Evolutionary conservation across 2,888 invertebrate species (phyloP), one percentile per base, ranked within the genome.

Genomic region (Carabus problematicus): DNA sequence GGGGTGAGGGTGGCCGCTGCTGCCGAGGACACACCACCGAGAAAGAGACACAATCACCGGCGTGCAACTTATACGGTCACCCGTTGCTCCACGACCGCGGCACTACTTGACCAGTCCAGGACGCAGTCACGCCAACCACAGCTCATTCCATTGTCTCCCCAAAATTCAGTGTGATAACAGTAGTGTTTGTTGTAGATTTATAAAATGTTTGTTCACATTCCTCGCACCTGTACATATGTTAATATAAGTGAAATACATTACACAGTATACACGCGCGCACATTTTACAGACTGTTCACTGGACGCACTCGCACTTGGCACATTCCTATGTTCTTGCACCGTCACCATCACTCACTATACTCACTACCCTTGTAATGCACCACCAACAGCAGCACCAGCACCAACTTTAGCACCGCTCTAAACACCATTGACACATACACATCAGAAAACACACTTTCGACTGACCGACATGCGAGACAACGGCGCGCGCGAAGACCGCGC

Each of bases 1-100:
- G 18, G 52, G 14, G 18, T 8, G 11, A 49, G 18, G 49, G 49
- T 12, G 19, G 6, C 52, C 19, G 52, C 0, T 12, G 19, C 19
- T 52, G 16, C 9, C 14, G 11, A 16, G 52, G 9, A 18, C 11
- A 14, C 52, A 52, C 11, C 52, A 14, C 19, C 16, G 0, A 66
- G 67, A 67, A 67, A 67, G 67, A 67, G 67, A 67, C 67, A 67
- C 67, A 67, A 67, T 67, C 67, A 67, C 66, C 52, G 45, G 49
- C 58, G 29, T 4, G 29, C 29, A 2, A 11, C 56, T 29, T 11
- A 29, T 29, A 11, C 12, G 40, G 29, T 56, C 56, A n/a, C n/a
- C n/a, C n/a, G n/a, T n/a, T n/a, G n/a, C 56, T 6, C 16, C 19
- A 18, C 19, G 52, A 11, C 19, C 52, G 8, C 11, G 49, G 49